Conservation (phyloP, 2,888 invertebrate genomes). For the Lasioglossum leucozonium region DNA sequence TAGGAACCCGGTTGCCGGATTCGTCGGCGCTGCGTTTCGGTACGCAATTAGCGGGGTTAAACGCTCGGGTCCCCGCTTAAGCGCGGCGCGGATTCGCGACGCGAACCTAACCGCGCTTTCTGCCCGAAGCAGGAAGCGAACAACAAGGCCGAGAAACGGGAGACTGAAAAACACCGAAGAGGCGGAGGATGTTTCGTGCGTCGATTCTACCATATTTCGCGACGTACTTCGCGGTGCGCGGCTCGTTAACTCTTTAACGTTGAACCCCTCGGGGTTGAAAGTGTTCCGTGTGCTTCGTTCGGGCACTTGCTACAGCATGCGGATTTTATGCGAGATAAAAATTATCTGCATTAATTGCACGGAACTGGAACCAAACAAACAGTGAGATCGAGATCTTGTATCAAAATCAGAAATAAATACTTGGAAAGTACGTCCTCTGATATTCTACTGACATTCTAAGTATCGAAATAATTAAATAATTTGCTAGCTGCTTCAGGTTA, state of each 20-base stretch:
- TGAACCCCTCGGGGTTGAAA: neutral
- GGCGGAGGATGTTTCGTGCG: conserved; percentile 7
- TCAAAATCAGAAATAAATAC: too few relatives aligned
- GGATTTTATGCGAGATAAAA: neutral
- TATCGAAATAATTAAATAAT: too few relatives aligned
- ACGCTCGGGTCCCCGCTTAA: neutral
- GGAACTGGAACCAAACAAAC: too few relatives aligned
- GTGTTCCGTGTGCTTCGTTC: neutral
- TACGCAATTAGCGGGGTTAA: conserved; percentile 30
- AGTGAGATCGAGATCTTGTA: too few relatives aligned
- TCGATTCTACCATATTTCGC: neutral
- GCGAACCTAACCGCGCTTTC: neutral
- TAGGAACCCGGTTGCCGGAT: neutral
- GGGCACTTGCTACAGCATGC: neutral
- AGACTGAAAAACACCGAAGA: neutral
- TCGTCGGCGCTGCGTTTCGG: conserved; percentile 25
- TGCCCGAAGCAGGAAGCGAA: conserved; percentile 14
- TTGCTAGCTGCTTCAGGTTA: neutral
- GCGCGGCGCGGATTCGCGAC: neutral
- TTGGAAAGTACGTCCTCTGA: too few relatives aligned
- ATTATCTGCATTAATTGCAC: neutral
- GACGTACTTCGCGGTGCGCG: neutral
- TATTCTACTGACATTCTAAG: too few relatives aligned
- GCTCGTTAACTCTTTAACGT: neutral
- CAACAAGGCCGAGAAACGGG: neutral